phyloP scores from a whole-genome alignment of 1,140 invertebrate genomes.

The Cyphomyrmex costatus region DNA sequence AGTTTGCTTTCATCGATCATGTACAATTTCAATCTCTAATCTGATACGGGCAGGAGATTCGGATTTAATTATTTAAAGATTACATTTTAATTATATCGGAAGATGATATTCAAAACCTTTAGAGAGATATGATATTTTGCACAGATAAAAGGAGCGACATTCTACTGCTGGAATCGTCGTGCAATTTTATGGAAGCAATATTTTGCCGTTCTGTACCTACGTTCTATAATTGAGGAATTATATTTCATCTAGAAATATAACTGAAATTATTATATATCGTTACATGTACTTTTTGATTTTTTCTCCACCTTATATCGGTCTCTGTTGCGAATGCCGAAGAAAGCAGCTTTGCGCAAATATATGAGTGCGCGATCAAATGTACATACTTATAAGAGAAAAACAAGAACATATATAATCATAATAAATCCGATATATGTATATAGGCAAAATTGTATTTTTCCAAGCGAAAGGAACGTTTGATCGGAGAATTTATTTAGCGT shows the following conservation, averaged over 20 bases:
- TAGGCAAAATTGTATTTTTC: constrained; percentile 73
- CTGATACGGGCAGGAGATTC: not conserved
- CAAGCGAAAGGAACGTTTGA: constrained; percentile 64
- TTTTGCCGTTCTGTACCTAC: not conserved
- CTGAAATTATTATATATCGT: not conserved
- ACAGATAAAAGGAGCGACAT: not conserved
- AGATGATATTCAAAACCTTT: constrained; percentile 10
- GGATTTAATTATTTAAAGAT: not conserved
- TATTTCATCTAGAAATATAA: constrained; percentile 16
- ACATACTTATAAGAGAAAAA: constrained; percentile 42
- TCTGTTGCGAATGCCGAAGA: not conserved
- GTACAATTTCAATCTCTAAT: too few relatives aligned
- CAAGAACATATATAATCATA: constrained; percentile 38
- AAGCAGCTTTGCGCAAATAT: constrained; percentile 3
- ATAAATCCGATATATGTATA: constrained; percentile 63
- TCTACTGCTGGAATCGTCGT: constrained; percentile 1
- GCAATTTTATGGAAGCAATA: not conserved
- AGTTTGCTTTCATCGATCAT: too few relatives aligned
- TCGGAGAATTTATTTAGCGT: constrained; percentile 52
- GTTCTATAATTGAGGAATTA: not conserved
- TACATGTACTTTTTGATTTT: not conserved
- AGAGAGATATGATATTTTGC: not conserved
- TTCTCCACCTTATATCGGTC: constrained; percentile 4
- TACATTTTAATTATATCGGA: not conserved
- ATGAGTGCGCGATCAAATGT: constrained; percentile 5